Percentiles rank a stretch among this genome's conserved stretches.
Evolutionary conservation across 2,797 vertebrate species (phyloP).

Genomic region (Thaleichthys pacificus): DNA sequence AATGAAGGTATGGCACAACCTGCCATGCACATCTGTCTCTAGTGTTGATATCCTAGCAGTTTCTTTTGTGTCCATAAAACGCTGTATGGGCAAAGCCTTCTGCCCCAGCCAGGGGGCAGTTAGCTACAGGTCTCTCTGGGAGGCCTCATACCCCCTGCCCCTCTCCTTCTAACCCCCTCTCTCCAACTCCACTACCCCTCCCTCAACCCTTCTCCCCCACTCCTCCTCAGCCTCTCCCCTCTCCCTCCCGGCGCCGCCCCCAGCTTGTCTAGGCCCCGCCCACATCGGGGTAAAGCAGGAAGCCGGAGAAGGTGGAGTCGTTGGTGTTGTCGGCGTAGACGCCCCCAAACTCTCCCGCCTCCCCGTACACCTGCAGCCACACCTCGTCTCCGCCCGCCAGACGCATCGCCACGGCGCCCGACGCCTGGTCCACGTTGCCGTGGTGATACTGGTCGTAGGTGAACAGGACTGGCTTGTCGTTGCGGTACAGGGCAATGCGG

Average conservation of each 20-base stretch:
- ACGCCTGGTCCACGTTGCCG: constrained; percentile 75
- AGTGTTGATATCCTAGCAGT: no score
- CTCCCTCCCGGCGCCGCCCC: no score
- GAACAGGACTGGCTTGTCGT: constrained; percentile 75
- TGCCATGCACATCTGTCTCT: no score
- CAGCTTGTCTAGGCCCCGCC: neutral
- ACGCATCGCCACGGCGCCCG: constrained; percentile 71
- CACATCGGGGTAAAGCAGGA: constrained; percentile 78
- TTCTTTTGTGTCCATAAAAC: no score
- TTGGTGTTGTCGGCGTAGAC: constrained; percentile 83
- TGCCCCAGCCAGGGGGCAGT: no score
- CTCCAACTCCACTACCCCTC: neutral
- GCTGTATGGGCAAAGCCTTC: no score
- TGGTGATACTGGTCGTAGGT: constrained; percentile 77
- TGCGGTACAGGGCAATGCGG: constrained; percentile 80
- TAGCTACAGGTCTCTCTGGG: no score
- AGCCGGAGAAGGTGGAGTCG: constrained; percentile 82
- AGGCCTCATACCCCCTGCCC: neutral
- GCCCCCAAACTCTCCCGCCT: constrained; percentile 62
- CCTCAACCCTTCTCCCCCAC: neutral
- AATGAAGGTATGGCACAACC: no score
- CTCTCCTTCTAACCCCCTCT: neutral
- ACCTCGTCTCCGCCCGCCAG: constrained; percentile 76
- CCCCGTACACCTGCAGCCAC: constrained; percentile 79
- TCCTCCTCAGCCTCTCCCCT: no score